Conservation (phyloP, 2,797 vertebrate species). For the Lacerta bilineata region DNA sequence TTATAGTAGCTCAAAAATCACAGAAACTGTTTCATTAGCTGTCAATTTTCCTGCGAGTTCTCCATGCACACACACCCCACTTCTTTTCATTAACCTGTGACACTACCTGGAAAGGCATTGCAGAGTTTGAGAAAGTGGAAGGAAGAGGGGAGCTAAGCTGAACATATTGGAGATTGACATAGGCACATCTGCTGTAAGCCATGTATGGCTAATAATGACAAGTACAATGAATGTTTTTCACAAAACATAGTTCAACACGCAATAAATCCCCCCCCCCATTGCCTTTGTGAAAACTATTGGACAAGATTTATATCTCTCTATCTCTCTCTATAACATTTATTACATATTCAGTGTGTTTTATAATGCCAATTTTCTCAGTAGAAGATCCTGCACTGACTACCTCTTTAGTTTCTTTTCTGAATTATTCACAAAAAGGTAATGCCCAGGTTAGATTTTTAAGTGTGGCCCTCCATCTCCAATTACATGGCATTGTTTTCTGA, state of each 20-base stretch:
- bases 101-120: slow-evolving; percentile 62
- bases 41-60: slow-evolving; percentile 46
- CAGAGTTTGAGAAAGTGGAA: slow-evolving; percentile 38
- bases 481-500: neutral
- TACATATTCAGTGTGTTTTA: neutral
- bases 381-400: neutral
- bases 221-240: neutral
- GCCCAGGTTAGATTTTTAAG: neutral
- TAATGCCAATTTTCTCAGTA: neutral
- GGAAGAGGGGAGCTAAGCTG: slow-evolving; percentile 7
- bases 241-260: neutral
- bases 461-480: neutral
- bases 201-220: neutral
- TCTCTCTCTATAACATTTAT: neutral
- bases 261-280: neutral
- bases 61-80: slow-evolving; percentile 1
- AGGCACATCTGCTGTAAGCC: neutral
- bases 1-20: slow-evolving; percentile 50
- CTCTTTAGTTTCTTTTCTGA: neutral
- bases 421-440: neutral
- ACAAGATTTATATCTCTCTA: neutral
- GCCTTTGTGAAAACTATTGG: neutral
- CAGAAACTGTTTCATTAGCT: neutral
- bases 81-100: slow-evolving; percentile 51
- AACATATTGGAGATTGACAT: slow-evolving; percentile 3